These are phyloP conservation scores for Nebria ingens DNA, from an alignment of 1,140 invertebrate species.

Conservation along the genomic window DNA sequence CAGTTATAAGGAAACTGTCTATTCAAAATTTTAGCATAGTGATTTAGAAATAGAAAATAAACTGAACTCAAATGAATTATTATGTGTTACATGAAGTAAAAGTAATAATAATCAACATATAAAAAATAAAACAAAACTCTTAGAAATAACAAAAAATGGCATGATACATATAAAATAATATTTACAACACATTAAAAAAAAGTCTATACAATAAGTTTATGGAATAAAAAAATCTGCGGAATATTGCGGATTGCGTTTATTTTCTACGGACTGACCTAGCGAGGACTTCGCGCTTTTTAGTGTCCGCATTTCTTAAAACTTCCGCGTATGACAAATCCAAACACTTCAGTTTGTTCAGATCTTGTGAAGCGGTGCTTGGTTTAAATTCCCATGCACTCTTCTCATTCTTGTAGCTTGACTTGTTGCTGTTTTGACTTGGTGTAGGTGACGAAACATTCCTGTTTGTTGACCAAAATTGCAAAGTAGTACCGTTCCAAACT, in stretches of 20 bases:
- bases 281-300: slow-evolving; percentile 29
- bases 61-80: not conserved
- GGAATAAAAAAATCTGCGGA: not conserved
- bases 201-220: slow-evolving; percentile 10
- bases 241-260: not conserved
- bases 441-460: slow-evolving; percentile 42
- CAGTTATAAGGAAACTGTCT: not conserved
- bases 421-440: slow-evolving; percentile 38
- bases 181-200: slow-evolving; percentile 5
- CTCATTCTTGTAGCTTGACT: slow-evolving; percentile 38
- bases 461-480: slow-evolving; percentile 48
- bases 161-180: slow-evolving; percentile 3
- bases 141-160: slow-evolving; percentile 3
- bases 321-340: slow-evolving; percentile 76
- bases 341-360: slow-evolving; percentile 66
- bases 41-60: not conserved
- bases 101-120: not conserved
- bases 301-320: slow-evolving; percentile 59
- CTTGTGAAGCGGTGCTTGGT: slow-evolving; percentile 64
- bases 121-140: not conserved
- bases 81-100: no score
- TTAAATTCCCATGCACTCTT: slow-evolving; percentile 45
- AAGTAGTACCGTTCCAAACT: slow-evolving; percentile 54
- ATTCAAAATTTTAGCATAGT: not conserved
- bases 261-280: slow-evolving; percentile 22